A percentile compares a stretch with the other conserved stretches of the same genome.
Evolutionary conservation across 2,888 invertebrate species (phyloP).

Genomic region (Drosophila infuscata): DNA sequence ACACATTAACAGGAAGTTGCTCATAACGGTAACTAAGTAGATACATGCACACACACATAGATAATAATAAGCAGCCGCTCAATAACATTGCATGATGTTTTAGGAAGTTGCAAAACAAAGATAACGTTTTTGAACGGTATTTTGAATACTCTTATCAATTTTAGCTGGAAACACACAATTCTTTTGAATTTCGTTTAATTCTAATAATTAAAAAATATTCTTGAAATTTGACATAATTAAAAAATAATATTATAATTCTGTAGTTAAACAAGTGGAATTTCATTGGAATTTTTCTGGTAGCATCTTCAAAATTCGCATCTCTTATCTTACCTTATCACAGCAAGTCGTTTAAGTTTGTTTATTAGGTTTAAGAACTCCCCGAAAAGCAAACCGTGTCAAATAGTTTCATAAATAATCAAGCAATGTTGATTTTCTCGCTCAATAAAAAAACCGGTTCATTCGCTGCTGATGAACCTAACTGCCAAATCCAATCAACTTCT

Average conservation of each 20-base stretch:
- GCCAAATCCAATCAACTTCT: constrained; percentile 10
- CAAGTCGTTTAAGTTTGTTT: background rate
- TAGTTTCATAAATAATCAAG: constrained; percentile 8
- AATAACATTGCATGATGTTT: constrained; percentile 19
- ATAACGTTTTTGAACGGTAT: background rate
- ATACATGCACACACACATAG: constrained; percentile 11
- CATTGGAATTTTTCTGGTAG: constrained; percentile 11
- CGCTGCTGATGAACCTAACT: constrained; percentile 9
- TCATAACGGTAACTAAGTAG: constrained; percentile 55
- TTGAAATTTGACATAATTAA: background rate
- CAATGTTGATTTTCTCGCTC: background rate
- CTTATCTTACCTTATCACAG: constrained; percentile 19
- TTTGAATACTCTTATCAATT: background rate
- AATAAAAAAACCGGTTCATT: constrained; percentile 20
- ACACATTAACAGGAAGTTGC: constrained; percentile 58
- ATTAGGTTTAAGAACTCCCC: background rate
- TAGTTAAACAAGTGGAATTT: background rate
- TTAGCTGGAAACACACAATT: background rate
- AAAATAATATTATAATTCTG: background rate
- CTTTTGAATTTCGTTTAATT: background rate
- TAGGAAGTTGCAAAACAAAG: background rate
- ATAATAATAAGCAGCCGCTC: constrained; percentile 8
- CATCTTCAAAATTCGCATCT: constrained; percentile 17
- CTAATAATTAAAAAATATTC: background rate
- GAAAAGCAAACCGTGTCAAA: constrained; percentile 13